Percentiles rank a stretch among this genome's conserved stretches.
Conservation (phyloP, 35 echinoderm and acorn worm genomes). For the Heliocidaris tuberculata region DNA sequence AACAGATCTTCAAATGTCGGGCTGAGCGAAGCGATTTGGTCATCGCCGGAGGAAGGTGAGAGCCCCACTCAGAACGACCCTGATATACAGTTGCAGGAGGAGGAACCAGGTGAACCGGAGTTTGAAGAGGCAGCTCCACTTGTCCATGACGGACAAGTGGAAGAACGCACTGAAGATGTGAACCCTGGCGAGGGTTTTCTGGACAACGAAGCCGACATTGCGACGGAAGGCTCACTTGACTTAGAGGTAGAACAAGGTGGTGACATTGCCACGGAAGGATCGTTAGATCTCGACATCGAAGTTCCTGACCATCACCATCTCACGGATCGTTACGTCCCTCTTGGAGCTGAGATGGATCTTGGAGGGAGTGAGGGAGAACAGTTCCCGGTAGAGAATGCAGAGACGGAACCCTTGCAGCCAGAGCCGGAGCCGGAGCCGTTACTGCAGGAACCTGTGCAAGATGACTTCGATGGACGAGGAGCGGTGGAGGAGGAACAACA, state of each 20-base stretch:
- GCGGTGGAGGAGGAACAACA: background rate
- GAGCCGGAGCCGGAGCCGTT: background rate
- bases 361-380: background rate
- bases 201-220: background rate
- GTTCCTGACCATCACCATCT: background rate
- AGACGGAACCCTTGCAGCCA: background rate
- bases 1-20: slow-evolving; percentile 10
- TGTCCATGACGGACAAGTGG: background rate
- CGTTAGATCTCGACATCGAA: slow-evolving; percentile 25
- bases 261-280: slow-evolving; percentile 36
- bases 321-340: background rate
- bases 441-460: background rate
- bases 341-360: background rate
- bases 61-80: slow-evolving; percentile 14
- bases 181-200: background rate
- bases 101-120: background rate
- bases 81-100: background rate
- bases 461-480: background rate
- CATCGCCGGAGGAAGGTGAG: background rate
- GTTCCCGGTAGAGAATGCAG: background rate
- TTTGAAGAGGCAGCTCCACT: background rate
- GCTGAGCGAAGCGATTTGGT: background rate
- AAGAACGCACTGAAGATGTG: background rate
- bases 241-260: slow-evolving; percentile 1
- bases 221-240: slow-evolving; percentile 32